A percentile compares a stretch with the other conserved stretches of the same genome.
Evolutionary conservation across 2,113 vertebrate species (phyloP).

Genomic region (Engystomops pustulosus): DNA sequence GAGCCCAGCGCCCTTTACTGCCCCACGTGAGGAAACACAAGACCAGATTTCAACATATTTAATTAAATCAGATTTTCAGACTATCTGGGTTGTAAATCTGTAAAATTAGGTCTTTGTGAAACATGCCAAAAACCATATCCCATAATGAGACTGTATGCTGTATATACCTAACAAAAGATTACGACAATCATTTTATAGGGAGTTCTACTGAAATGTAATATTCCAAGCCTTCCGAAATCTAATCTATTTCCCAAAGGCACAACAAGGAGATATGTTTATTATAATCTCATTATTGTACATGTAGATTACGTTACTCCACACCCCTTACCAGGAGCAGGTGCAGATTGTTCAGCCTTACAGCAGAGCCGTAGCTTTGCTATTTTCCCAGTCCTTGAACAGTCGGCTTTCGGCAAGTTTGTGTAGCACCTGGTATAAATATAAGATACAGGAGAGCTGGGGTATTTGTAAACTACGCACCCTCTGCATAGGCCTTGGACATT

Average conservation of each 20-base stretch:
- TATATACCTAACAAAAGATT: constrained; percentile 24
- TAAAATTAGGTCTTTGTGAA: constrained; percentile 15
- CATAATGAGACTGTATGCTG: constrained; percentile 20
- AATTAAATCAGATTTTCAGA: constrained; percentile 33
- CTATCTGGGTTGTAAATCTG: constrained; percentile 16
- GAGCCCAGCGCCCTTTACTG: neutral
- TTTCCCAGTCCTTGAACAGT: neutral
- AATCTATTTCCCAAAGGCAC: constrained; percentile 4
- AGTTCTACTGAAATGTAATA: constrained; percentile 10
- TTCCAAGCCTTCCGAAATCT: neutral
- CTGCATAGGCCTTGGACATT: too few relatives aligned
- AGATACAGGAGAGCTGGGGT: neutral
- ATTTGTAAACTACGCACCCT: too few relatives aligned
- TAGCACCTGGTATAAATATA: constrained; percentile 14
- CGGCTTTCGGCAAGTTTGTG: neutral
- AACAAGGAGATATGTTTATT: constrained; percentile 1
- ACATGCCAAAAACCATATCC: constrained; percentile 21
- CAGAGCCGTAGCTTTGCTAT: neutral
- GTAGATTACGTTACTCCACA: neutral
- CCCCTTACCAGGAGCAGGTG: neutral
- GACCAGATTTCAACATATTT: neutral
- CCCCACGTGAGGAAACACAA: neutral
- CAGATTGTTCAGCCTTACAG: neutral
- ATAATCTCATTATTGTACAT: constrained; percentile 6
- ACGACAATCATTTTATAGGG: constrained; percentile 12